These are phyloP conservation scores for Heliconius sara DNA, from an alignment of 2,888 invertebrate genomes.

Conservation along the genomic window DNA sequence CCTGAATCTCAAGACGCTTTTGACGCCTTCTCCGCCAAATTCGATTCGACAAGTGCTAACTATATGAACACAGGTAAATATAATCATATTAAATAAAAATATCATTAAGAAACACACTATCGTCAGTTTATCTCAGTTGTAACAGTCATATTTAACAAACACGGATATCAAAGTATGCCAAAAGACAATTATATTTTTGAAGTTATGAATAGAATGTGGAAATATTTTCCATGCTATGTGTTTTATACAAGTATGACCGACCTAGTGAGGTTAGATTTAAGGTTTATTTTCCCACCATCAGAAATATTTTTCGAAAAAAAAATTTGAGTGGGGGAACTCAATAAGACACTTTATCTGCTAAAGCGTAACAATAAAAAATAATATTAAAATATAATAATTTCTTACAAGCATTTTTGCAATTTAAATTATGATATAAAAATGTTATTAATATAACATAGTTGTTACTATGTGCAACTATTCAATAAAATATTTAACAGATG, in stretches of 20 bases:
- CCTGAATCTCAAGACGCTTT: slow-evolving; percentile 84
- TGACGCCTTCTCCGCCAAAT: slow-evolving; percentile 95
- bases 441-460: slow-evolving; percentile 6
- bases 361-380: not conserved
- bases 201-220: not conserved
- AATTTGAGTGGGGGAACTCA: not conserved
- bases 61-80: slow-evolving; percentile 63
- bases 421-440: not conserved
- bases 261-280: no score
- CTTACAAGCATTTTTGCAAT: not conserved
- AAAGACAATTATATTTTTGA: not conserved
- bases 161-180: not conserved
- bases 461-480: not conserved
- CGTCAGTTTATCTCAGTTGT: not conserved
- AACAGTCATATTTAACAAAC: not conserved
- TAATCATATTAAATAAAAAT: not conserved
- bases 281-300: no score
- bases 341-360: not conserved
- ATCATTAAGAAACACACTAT: not conserved
- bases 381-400: not conserved
- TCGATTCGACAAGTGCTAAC: slow-evolving; percentile 87
- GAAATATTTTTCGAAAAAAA: not conserved
- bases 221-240: not conserved
- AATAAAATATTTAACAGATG: slow-evolving; percentile 55
- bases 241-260: no score